These are phyloP conservation scores for Crenichthys baileyi DNA, from an alignment of 2,797 vertebrate genomes.

Conservation along the genomic window DNA sequence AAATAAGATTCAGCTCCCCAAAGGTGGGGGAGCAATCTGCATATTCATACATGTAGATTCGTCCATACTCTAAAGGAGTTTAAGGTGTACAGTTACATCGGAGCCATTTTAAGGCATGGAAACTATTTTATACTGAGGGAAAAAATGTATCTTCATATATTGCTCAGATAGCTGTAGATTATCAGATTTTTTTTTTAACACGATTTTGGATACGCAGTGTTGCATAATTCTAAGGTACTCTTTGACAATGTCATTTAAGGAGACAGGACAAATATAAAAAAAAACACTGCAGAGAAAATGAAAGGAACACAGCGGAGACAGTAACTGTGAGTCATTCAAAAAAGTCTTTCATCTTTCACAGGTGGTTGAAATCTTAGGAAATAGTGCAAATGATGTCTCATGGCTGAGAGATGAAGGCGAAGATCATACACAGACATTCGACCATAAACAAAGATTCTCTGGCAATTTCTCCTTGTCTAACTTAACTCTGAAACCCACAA, in stretches of 20 bases:
- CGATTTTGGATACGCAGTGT: slow-evolving; percentile 5
- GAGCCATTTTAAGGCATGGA: neutral
- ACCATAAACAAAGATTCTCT: neutral
- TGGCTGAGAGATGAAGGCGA: slow-evolving; percentile 45
- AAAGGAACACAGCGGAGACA: slow-evolving; percentile 29
- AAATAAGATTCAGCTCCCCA: neutral
- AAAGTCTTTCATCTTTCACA: slow-evolving; percentile 66
- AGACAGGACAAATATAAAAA: slow-evolving; percentile 39
- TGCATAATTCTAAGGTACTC: slow-evolving; percentile 13
- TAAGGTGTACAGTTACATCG: neutral
- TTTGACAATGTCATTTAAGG: slow-evolving; percentile 9
- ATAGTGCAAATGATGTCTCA: slow-evolving; percentile 48
- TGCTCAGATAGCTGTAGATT: neutral
- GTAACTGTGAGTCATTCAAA: slow-evolving; percentile 49
- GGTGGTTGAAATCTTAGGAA: slow-evolving; percentile 59
- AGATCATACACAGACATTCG: slow-evolving; percentile 15
- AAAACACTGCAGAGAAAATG: slow-evolving; percentile 28
- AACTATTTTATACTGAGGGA: neutral
- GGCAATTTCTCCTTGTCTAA: slow-evolving; percentile 17
- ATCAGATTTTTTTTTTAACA: slow-evolving; percentile 9
- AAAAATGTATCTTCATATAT: neutral
- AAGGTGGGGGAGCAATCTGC: neutral
- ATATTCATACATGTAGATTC: slow-evolving; percentile 3
- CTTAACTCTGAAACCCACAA: slow-evolving; percentile 9
- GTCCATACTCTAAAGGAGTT: neutral